phyloP scores from a whole-genome alignment of 2,113 vertebrate genomes.

The Poecilia latipinna region DNA sequence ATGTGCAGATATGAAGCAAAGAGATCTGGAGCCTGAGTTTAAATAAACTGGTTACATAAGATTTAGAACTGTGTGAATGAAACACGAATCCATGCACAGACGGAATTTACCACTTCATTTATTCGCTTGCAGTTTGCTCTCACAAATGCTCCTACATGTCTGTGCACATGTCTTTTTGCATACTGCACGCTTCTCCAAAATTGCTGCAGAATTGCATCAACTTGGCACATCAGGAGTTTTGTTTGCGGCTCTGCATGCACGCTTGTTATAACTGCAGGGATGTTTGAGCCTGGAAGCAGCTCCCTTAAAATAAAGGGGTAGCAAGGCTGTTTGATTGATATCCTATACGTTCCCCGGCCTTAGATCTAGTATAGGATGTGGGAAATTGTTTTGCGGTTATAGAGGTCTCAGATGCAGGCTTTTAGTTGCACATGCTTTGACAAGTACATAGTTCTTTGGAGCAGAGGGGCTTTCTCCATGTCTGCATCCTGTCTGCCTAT shows the following conservation, averaged over 20 bases:
- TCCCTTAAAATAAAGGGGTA: slow-evolving; percentile 26
- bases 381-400: slow-evolving; percentile 37
- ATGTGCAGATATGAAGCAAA: slow-evolving; percentile 63
- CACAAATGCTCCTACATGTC: slow-evolving; percentile 19
- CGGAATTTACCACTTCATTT: slow-evolving; percentile 23
- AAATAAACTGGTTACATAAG: slow-evolving; percentile 67
- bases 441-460: slow-evolving; percentile 39
- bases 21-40: slow-evolving; percentile 44
- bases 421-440: slow-evolving; percentile 44
- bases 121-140: slow-evolving; percentile 25
- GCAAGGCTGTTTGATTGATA: slow-evolving; percentile 24
- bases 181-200: slow-evolving; percentile 10
- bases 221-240: slow-evolving; percentile 30
- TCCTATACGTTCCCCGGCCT: slow-evolving; percentile 26
- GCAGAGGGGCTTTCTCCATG: slow-evolving; percentile 51
- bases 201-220: slow-evolving; percentile 53
- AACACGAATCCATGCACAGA: slow-evolving; percentile 23
- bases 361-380: slow-evolving; percentile 33
- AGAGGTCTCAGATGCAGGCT: slow-evolving; percentile 53
- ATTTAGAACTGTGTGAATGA: slow-evolving; percentile 50
- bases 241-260: slow-evolving; percentile 10
- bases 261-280: slow-evolving; percentile 21
- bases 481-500: slow-evolving; percentile 54
- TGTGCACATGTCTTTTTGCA: slow-evolving; percentile 13
- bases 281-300: slow-evolving; percentile 19